Evolutionary conservation across 1,140 invertebrate genomes (phyloP).

Genomic region (Apis mellifera): DNA sequence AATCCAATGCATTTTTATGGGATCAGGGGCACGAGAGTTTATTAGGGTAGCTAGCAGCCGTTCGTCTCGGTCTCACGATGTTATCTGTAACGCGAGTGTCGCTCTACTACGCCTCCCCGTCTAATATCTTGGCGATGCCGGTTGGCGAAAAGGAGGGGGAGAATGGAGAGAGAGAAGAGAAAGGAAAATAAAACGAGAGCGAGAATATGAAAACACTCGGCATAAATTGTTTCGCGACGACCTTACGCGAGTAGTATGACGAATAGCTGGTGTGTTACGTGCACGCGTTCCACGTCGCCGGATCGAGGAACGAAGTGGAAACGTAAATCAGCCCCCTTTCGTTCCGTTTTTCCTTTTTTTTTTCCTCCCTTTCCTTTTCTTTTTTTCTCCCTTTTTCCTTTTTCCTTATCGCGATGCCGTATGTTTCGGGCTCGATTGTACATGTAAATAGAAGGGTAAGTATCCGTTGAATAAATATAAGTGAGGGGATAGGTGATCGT

Average conservation of each 20-base stretch:
- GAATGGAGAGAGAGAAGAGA: background rate
- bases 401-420: conserved; percentile 26
- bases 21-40: conserved; percentile 75
- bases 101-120: conserved; percentile 26
- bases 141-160: conserved; percentile 32
- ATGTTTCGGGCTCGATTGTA: conserved; percentile 2
- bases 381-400: background rate
- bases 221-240: conserved; percentile 69
- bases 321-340: conserved; percentile 40
- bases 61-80: conserved; percentile 44
- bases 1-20: conserved; percentile 77
- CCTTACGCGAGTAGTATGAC: conserved; percentile 61
- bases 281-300: conserved; percentile 42
- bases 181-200: conserved; percentile 26
- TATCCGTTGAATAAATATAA: conserved; percentile 45
- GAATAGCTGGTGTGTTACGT: conserved; percentile 56
- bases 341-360: background rate
- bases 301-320: conserved; percentile 45
- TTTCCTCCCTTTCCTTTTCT: background rate
- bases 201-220: conserved; percentile 72
- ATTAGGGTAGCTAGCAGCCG: conserved; percentile 65
- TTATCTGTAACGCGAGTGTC: conserved; percentile 49
- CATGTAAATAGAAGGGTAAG: conserved; percentile 32
- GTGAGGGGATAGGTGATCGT: background rate
- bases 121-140: conserved; percentile 69